Conservation (phyloP, 2,113 vertebrate genomes). For the Siniperca knerii region DNA sequence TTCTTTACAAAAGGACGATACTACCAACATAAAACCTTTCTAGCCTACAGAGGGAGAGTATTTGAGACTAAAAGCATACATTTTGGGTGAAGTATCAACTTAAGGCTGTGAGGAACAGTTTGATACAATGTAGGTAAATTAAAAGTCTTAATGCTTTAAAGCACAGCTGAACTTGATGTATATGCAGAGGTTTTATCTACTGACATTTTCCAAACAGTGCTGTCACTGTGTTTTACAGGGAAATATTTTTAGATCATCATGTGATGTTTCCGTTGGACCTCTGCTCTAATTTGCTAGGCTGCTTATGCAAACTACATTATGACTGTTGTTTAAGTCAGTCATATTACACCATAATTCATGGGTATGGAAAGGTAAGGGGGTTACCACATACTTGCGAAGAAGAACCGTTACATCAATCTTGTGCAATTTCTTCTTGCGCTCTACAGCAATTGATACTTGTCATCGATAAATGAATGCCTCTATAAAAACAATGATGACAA, state of each 20-base stretch:
- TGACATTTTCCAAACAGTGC: not conserved
- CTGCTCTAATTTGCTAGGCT: not conserved
- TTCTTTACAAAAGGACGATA: not conserved
- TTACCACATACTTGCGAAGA: not conserved
- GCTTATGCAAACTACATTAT: not conserved
- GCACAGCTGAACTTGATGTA: not conserved
- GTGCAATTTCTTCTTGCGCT: not conserved
- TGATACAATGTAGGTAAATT: not conserved
- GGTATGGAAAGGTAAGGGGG: not conserved
- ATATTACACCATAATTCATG: not conserved
- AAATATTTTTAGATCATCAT: not conserved
- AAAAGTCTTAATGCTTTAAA: not conserved
- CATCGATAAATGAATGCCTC: not conserved
- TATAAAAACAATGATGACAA: not conserved
- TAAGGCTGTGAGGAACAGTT: conserved; percentile 3
- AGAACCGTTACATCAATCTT: not conserved
- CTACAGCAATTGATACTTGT: not conserved
- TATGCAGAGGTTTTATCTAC: not conserved
- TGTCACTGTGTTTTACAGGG: not conserved
- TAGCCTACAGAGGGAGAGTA: not conserved
- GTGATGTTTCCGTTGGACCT: not conserved
- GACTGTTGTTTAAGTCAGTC: not conserved
- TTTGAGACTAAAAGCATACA: not conserved
- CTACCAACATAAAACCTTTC: not conserved
- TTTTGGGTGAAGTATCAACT: not conserved